Conservation (phyloP, 1,140 invertebrate genomes). For the Bacillus rossius region DNA sequence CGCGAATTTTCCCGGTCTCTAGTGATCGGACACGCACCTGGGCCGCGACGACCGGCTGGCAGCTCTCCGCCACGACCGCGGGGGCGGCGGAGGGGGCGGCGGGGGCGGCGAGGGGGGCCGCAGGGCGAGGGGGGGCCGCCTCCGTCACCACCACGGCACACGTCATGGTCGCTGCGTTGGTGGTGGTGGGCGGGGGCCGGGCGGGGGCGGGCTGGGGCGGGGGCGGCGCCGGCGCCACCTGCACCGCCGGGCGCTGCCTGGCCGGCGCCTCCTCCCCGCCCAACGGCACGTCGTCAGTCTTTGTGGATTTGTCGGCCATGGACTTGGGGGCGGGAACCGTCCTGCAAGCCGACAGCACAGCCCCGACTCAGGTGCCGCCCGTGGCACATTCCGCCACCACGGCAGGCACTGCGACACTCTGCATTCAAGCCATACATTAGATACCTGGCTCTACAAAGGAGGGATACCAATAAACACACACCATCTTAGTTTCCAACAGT, state of each 20-base stretch:
- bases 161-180: slow-evolving; percentile 43
- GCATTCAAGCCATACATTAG: no score
- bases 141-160: slow-evolving; percentile 20
- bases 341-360: no score
- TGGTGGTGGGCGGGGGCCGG: slow-evolving; percentile 34
- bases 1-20: no score
- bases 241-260: slow-evolving; percentile 16
- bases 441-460: no score
- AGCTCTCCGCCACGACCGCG: not conserved
- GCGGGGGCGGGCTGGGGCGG: not conserved
- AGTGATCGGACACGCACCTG: no score
- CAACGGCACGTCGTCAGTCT: slow-evolving; percentile 43
- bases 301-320: slow-evolving; percentile 48
- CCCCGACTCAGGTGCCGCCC: no score
- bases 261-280: slow-evolving; percentile 23
- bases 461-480: no score
- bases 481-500: no score
- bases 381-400: no score
- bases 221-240: not conserved
- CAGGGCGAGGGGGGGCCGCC: slow-evolving; percentile 3
- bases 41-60: not conserved
- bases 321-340: slow-evolving; percentile 38
- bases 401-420: no score
- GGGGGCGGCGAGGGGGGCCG: not conserved
- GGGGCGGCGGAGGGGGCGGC: slow-evolving; percentile 3